Conservation (phyloP, 1,140 invertebrate species). For the Caenorhabditis remanei region DNA sequence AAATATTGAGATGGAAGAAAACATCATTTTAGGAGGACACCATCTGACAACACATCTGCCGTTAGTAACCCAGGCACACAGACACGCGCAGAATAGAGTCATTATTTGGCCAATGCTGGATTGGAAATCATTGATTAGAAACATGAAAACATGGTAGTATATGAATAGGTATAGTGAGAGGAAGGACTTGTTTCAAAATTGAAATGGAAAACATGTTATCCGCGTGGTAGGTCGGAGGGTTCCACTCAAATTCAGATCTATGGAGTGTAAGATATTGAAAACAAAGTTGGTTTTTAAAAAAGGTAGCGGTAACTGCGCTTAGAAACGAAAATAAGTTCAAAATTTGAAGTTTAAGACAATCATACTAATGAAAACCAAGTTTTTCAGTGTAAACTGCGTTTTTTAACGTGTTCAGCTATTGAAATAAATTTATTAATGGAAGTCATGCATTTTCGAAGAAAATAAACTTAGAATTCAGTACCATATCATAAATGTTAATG, state of each 20-base stretch:
- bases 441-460: not conserved
- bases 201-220: slow-evolving; percentile 17
- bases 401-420: too few relatives aligned
- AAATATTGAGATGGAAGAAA: not conserved
- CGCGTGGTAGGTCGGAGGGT: not conserved
- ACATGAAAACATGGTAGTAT: not conserved
- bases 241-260: not conserved
- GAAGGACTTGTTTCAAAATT: slow-evolving; percentile 12
- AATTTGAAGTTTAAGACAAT: too few relatives aligned
- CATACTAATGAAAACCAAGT: too few relatives aligned
- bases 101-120: slow-evolving; percentile 12
- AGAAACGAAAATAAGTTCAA: too few relatives aligned
- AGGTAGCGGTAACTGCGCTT: too few relatives aligned
- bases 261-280: not conserved
- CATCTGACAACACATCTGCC: slow-evolving; percentile 22
- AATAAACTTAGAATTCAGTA: not conserved
- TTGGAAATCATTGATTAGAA: not conserved
- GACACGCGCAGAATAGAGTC: not conserved
- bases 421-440: too few relatives aligned
- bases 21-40: not conserved
- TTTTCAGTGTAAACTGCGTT: too few relatives aligned
- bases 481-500: not conserved
- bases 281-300: not conserved
- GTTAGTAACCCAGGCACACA: not conserved
- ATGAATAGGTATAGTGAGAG: not conserved